These are phyloP conservation scores for Smittia sp. DNA, from an alignment of 2,888 invertebrate genomes.

Conservation along the genomic window DNA sequence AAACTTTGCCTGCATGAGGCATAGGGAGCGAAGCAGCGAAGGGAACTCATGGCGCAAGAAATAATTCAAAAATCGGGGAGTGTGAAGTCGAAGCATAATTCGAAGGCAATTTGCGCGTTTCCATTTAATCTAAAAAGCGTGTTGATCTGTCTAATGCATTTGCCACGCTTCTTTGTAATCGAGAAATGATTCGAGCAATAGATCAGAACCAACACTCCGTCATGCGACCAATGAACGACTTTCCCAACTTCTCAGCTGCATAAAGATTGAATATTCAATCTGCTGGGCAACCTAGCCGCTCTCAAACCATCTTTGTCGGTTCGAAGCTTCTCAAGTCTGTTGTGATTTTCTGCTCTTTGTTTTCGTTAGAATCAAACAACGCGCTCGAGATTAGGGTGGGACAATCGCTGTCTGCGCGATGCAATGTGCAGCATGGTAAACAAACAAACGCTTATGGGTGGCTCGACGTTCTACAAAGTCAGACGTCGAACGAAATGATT, in stretches of 20 bases:
- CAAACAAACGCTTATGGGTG: slow-evolving; percentile 28
- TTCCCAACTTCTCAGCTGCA: too few species aligned
- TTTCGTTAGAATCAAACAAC: slow-evolving; percentile 18
- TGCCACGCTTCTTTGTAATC: too few species aligned
- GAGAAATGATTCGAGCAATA: too few species aligned
- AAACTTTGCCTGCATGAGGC: slow-evolving; percentile 23
- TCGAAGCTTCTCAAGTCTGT: too few species aligned
- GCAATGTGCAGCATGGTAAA: slow-evolving; percentile 37
- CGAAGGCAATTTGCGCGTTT: slow-evolving; percentile 1
- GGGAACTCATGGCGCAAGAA: slow-evolving; percentile 24
- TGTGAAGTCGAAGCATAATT: slow-evolving; percentile 11
- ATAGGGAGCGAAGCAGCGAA: not conserved
- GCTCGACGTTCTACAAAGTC: not conserved
- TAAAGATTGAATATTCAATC: too few species aligned
- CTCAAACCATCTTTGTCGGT: too few species aligned
- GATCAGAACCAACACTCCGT: too few species aligned
- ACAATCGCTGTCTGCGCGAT: slow-evolving; percentile 7
- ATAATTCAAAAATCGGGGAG: slow-evolving; percentile 21
- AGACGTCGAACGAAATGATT: not conserved
- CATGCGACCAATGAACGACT: too few species aligned
- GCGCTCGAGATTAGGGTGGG: slow-evolving; percentile 8
- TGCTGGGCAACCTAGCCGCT: too few species aligned
- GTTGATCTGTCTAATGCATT: not conserved
- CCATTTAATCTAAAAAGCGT: not conserved
- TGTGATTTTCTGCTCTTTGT: not conserved